A percentile compares a stretch with the other conserved stretches of the same genome.
Evolutionary conservation across 2,113 vertebrate species (phyloP).

Genomic region (Bucco capensis): DNA sequence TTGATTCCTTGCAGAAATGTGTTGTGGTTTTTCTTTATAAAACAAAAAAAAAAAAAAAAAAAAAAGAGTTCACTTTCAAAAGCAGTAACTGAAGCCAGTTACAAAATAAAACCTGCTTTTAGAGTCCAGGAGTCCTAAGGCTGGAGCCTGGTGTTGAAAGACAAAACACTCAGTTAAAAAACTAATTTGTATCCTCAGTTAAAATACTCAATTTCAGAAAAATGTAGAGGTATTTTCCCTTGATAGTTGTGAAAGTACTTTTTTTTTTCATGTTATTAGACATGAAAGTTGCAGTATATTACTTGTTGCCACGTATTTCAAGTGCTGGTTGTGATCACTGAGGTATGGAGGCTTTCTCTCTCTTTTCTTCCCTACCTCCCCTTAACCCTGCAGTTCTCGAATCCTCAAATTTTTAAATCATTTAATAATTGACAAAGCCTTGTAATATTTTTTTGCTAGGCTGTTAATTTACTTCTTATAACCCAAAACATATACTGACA

Average conservation of each 20-base stretch:
- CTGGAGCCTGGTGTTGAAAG: neutral
- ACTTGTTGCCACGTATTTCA: neutral
- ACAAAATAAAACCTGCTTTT: neutral
- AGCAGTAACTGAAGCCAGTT: neutral
- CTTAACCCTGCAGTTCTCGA: neutral
- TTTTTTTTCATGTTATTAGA: neutral
- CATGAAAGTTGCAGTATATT: neutral
- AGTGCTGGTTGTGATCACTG: neutral
- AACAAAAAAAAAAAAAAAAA: neutral
- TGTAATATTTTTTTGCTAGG: neutral
- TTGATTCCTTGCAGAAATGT: neutral
- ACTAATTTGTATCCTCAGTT: neutral
- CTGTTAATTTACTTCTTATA: neutral
- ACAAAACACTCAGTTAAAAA: neutral
- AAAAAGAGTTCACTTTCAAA: neutral
- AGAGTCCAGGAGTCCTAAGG: neutral
- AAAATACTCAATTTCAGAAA: neutral
- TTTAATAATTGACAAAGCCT: neutral
- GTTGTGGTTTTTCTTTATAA: neutral
- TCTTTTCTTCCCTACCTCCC: rapidly evolving
- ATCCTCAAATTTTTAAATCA: neutral
- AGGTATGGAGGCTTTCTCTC: neutral
- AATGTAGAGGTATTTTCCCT: neutral
- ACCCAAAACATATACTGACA: neutral
- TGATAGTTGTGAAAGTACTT: neutral